Evolutionary conservation across 2,797 vertebrate genomes (phyloP).

Genomic region (Siniperca undulata): DNA sequence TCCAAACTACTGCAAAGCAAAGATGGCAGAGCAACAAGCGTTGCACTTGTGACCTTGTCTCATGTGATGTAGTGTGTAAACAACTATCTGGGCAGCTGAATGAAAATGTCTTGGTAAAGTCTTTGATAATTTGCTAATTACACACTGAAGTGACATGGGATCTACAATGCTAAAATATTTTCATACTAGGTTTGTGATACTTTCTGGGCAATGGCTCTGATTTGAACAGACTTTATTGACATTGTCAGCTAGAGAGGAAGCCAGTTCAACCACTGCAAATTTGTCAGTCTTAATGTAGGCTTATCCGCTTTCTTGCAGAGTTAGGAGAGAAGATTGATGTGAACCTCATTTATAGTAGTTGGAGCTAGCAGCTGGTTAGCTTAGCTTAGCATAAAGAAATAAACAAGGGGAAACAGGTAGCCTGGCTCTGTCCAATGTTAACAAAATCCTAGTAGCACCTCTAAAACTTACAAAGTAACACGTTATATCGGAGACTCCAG

Average conservation of each 20-base stretch:
- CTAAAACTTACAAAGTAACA: not conserved
- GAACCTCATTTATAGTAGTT: too few relatives aligned
- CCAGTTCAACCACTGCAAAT: not conserved
- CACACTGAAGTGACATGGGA: not conserved
- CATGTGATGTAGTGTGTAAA: not conserved
- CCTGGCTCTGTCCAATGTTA: not conserved
- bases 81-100: not conserved
- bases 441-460: not conserved
- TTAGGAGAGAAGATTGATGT: not conserved
- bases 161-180: not conserved
- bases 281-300: too few relatives aligned
- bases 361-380: not conserved
- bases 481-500: not conserved
- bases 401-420: not conserved
- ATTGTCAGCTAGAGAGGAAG: not conserved
- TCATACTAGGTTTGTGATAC: not conserved
- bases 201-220: not conserved
- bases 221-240: not conserved
- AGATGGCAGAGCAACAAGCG: not conserved
- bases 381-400: not conserved
- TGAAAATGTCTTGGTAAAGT: not conserved
- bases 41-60: not conserved
- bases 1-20: not conserved
- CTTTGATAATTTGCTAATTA: not conserved
- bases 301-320: not conserved